phyloP scores from a whole-genome alignment of 2,888 invertebrate species.

The Blastobasis adustella region DNA sequence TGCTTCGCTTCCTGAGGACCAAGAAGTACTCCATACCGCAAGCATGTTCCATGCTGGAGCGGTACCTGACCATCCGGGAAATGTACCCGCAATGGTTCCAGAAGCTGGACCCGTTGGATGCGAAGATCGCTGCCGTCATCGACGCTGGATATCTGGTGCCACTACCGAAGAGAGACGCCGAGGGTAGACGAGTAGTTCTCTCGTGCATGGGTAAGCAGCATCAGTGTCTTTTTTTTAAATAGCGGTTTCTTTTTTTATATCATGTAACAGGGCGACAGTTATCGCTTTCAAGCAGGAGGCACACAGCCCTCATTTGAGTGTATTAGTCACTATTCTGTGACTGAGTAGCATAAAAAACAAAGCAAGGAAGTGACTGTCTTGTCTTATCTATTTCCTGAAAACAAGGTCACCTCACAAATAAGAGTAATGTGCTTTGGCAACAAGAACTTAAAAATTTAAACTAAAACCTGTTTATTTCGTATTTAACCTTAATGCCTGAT shows the following conservation, averaged over 20 bases:
- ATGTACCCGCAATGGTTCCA: constrained; percentile 91
- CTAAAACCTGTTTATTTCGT: too few species aligned
- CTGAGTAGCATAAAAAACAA: too few species aligned
- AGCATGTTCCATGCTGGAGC: constrained; percentile 90
- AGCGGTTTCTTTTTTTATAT: not conserved
- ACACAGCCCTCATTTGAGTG: too few species aligned
- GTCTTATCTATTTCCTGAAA: too few species aligned
- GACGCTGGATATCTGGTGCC: constrained; percentile 87
- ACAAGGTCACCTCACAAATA: too few species aligned
- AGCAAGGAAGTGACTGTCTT: too few species aligned
- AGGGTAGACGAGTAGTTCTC: constrained; percentile 85
- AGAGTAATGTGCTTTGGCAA: too few species aligned
- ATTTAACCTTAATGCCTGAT: too few species aligned
- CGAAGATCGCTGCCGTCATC: constrained; percentile 85
- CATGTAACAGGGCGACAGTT: not conserved
- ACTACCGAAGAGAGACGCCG: constrained; percentile 80
- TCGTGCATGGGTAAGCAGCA: constrained; percentile 80
- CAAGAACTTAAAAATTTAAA: too few species aligned
- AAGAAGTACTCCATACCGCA: constrained; percentile 91
- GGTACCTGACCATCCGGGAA: constrained; percentile 89
- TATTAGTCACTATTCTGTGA: too few species aligned
- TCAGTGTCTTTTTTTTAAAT: not conserved
- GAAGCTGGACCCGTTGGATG: constrained; percentile 85
- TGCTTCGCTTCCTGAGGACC: constrained; percentile 88
- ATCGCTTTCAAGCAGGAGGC: too few species aligned